Conservation (phyloP, 2,888 invertebrate species). For the Stratiomys singularior region DNA sequence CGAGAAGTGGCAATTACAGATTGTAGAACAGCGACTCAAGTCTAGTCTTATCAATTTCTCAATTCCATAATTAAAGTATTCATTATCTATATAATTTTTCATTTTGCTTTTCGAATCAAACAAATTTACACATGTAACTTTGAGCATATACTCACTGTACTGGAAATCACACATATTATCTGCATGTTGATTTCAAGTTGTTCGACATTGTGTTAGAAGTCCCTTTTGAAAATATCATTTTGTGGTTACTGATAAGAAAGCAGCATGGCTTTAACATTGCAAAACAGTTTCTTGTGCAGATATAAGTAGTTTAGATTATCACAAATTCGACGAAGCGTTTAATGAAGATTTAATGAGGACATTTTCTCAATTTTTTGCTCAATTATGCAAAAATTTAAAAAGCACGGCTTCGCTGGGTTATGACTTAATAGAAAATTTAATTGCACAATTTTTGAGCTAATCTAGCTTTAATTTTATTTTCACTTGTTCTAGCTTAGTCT, state of each 20-base stretch:
- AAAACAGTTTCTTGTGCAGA: slow-evolving; percentile 28
- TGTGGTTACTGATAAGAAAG: slow-evolving; percentile 12
- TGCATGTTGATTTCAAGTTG: not conserved
- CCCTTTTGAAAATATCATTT: not conserved
- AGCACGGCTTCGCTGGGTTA: too few relatives aligned
- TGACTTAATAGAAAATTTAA: too few relatives aligned
- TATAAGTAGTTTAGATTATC: too few relatives aligned
- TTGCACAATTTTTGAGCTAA: too few relatives aligned
- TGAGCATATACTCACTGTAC: not conserved
- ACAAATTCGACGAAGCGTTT: too few relatives aligned
- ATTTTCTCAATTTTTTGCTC: too few relatives aligned
- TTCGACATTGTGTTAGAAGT: not conserved
- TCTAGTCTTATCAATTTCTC: slow-evolving; percentile 43
- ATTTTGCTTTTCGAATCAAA: slow-evolving; percentile 13
- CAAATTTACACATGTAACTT: not conserved
- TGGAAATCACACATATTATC: slow-evolving; percentile 1
- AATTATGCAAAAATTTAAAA: too few relatives aligned
- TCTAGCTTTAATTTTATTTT: too few relatives aligned
- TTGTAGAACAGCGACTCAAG: slow-evolving; percentile 20
- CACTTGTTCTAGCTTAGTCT: too few relatives aligned
- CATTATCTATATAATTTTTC: slow-evolving; percentile 9
- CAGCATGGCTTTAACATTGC: not conserved
- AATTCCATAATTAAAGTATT: slow-evolving; percentile 19
- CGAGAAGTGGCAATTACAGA: slow-evolving; percentile 22
- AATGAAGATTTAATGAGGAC: too few relatives aligned